Percentiles rank a stretch among this genome's conserved stretches.
These are phyloP conservation scores for Harpegnathos saltator DNA, from an alignment of 1,140 invertebrate genomes.

Conservation along the genomic window DNA sequence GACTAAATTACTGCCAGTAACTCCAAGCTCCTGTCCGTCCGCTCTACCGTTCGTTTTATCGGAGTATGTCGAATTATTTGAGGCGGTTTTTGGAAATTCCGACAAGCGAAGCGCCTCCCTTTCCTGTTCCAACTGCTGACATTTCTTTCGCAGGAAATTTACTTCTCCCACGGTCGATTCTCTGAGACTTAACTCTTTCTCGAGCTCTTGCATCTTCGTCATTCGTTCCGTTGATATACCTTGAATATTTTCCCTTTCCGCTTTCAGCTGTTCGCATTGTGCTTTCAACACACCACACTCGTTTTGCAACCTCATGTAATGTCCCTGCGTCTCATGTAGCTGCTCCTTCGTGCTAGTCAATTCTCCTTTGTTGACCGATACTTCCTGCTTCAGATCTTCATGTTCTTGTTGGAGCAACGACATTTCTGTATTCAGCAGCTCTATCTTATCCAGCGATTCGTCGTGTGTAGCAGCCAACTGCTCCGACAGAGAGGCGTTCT, in stretches of 20 bases:
- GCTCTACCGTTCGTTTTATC: conserved; percentile 23
- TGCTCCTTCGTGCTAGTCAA: conserved; percentile 82
- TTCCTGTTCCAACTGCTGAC: conserved; percentile 21
- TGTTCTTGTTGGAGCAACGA: conserved; percentile 84
- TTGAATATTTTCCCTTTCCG: conserved; percentile 66
- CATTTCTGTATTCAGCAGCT: conserved; percentile 84
- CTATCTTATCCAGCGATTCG: conserved; percentile 81
- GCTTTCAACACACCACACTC: conserved; percentile 81
- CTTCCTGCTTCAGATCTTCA: conserved; percentile 79
- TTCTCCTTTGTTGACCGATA: conserved; percentile 61
- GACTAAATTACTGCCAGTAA: neutral
- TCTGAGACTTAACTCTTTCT: conserved; percentile 57
- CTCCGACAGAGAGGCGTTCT: conserved; percentile 77
- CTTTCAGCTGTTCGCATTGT: conserved; percentile 81
- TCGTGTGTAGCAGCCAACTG: conserved; percentile 75
- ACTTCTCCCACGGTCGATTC: conserved; percentile 22
- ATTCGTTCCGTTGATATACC: conserved; percentile 58
- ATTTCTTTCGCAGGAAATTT: conserved; percentile 42
- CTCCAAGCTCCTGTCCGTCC: neutral
- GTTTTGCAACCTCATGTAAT: conserved; percentile 83
- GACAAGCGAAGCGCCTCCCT: conserved; percentile 50
- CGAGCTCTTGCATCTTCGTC: conserved; percentile 68
- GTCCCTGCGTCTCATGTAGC: conserved; percentile 81
- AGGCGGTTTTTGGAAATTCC: neutral
- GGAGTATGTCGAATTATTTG: conserved; percentile 22